Conservation (phyloP, 2,888 invertebrate species). For the Amphimallon solstitiale region DNA sequence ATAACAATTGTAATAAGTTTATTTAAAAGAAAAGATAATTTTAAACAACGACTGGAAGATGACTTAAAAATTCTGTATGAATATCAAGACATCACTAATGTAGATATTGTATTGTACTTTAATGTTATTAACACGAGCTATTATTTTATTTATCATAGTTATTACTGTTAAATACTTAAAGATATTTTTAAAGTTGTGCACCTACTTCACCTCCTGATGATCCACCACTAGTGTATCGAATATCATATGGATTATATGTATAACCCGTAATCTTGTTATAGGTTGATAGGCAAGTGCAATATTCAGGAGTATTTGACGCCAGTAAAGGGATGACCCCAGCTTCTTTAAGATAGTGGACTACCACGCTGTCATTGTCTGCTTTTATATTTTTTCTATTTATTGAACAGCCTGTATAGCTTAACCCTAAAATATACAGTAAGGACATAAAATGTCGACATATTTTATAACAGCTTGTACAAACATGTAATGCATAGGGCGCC, state of each 20-base stretch:
- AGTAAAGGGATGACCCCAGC: conserved; percentile 92
- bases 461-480: too few species aligned
- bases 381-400: conserved; percentile 59
- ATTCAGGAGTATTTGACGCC: conserved; percentile 91
- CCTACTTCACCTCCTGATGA: conserved; percentile 87
- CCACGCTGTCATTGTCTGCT: conserved; percentile 78
- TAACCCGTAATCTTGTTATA: conserved; percentile 87
- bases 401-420: conserved; percentile 57
- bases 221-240: conserved; percentile 88
- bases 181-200: background rate
- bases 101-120: too few species aligned
- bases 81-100: too few species aligned
- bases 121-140: too few species aligned
- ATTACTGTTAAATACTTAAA: background rate
- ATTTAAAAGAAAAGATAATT: too few species aligned
- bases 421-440: conserved; percentile 51
- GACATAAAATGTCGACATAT: too few species aligned
- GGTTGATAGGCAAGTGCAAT: conserved; percentile 93
- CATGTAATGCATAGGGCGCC: too few species aligned
- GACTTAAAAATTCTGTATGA: too few species aligned
- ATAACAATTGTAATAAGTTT: too few species aligned
- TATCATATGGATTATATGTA: conserved; percentile 87
- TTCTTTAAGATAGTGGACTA: conserved; percentile 73
- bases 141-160: too few species aligned
- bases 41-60: too few species aligned